A percentile compares a stretch with the other conserved stretches of the same genome.
Conservation (phyloP, 2,888 invertebrate species). For the Campopleginae sp. region DNA sequence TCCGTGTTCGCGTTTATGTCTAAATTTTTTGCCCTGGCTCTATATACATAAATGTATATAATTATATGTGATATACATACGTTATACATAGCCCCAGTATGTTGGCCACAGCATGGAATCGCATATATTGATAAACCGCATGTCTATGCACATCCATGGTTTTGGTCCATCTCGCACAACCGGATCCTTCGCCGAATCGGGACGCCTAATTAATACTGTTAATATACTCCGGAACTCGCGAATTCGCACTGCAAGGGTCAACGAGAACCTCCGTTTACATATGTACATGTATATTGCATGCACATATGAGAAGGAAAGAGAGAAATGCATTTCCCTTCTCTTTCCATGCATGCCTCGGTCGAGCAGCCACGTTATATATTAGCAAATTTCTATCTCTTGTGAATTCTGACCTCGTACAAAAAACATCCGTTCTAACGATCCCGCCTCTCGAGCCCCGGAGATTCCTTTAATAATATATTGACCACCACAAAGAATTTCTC, state of each 20-base stretch:
- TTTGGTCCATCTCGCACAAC: slow-evolving; percentile 54
- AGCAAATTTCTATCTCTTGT: slow-evolving; percentile 55
- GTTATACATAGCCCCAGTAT: background rate
- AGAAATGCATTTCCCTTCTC: slow-evolving; percentile 34
- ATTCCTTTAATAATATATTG: slow-evolving; percentile 54
- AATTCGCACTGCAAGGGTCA: slow-evolving; percentile 49
- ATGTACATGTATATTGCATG: background rate
- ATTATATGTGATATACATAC: background rate
- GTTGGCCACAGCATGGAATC: slow-evolving; percentile 20
- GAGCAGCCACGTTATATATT: slow-evolving; percentile 36
- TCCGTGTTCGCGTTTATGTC: too few relatives aligned
- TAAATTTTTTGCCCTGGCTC: background rate
- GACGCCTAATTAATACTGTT: slow-evolving; percentile 78
- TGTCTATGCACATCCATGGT: slow-evolving; percentile 24
- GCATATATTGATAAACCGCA: slow-evolving; percentile 45
- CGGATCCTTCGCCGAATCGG: slow-evolving; percentile 68
- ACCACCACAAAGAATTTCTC: slow-evolving; percentile 38
- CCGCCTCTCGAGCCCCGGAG: slow-evolving; percentile 37
- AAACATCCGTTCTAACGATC: slow-evolving; percentile 39
- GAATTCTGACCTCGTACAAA: slow-evolving; percentile 56
- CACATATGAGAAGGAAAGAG: slow-evolving; percentile 21
- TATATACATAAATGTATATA: background rate
- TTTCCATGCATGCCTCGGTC: slow-evolving; percentile 6
- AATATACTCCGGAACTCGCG: slow-evolving; percentile 74
- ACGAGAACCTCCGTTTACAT: slow-evolving; percentile 28